Evolutionary conservation across 1,140 invertebrate genomes (phyloP).

Genomic region (Steinernema khuongi): DNA sequence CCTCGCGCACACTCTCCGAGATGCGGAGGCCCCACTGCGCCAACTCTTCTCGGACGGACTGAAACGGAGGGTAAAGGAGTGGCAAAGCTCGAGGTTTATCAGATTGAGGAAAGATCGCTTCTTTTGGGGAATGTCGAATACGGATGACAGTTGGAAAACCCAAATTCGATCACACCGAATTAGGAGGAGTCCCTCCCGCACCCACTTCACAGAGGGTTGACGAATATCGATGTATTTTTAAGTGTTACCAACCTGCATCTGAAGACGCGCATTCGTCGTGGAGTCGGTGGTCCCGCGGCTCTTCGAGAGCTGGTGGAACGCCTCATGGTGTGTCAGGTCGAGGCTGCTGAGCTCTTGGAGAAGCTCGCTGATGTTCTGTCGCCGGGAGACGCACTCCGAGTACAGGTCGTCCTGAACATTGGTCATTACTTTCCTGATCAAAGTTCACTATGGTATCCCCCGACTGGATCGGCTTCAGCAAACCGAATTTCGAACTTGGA

Average conservation of each 20-base stretch:
- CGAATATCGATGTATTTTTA: too few relatives aligned
- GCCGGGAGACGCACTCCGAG: background rate
- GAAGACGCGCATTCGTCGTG: background rate
- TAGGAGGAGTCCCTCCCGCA: too few relatives aligned
- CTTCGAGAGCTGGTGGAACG: background rate
- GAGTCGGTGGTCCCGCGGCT: background rate
- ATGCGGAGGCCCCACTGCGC: background rate
- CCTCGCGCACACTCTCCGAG: conserved; percentile 20
- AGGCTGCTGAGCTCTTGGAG: background rate
- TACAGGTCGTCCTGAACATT: background rate
- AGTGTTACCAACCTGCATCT: background rate
- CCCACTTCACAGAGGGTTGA: too few relatives aligned
- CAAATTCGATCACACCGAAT: too few relatives aligned
- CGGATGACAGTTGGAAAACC: too few relatives aligned
- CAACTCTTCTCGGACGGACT: conserved; percentile 4
- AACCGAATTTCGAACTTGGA: too few relatives aligned
- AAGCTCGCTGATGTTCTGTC: background rate
- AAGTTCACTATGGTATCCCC: too few relatives aligned
- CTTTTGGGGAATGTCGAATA: background rate
- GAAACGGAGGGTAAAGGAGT: background rate
- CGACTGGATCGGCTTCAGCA: too few relatives aligned
- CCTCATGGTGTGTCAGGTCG: background rate
- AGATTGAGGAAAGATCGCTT: background rate
- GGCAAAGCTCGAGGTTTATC: too few relatives aligned
- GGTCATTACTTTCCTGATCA: background rate